Percentiles rank a stretch among this genome's conserved stretches.
phyloP scores from a whole-genome alignment of 2,888 invertebrate species.

The Ernsta delagoae region DNA sequence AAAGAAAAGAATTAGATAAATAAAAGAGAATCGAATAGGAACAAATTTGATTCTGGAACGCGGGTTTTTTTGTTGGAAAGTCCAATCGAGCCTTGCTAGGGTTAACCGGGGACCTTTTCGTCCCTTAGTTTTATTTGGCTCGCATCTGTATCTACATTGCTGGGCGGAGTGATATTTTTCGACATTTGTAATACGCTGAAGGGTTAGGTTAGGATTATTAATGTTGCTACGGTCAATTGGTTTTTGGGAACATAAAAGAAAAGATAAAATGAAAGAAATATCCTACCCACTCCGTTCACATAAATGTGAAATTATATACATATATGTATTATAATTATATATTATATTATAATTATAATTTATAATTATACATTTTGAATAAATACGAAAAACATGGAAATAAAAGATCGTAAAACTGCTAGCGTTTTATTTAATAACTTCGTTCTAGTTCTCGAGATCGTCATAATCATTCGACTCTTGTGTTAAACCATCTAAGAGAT shows the following conservation, averaged over 20 bases:
- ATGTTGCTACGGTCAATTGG: neutral
- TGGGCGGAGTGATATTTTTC: slow-evolving; percentile 5
- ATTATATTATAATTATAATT: too few relatives aligned
- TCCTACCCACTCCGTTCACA: too few relatives aligned
- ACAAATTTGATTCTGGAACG: slow-evolving; percentile 11
- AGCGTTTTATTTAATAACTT: too few relatives aligned
- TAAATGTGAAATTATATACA: too few relatives aligned
- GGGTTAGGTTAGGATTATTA: slow-evolving; percentile 5
- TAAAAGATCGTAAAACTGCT: too few relatives aligned
- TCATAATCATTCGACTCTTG: too few relatives aligned
- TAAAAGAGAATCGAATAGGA: slow-evolving; percentile 16
- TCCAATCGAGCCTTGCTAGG: slow-evolving; percentile 25
- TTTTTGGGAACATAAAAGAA: neutral
- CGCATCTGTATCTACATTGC: slow-evolving; percentile 33
- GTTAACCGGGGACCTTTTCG: slow-evolving; percentile 26
- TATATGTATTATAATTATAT: too few relatives aligned
- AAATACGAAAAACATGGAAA: too few relatives aligned
- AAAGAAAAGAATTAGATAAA: slow-evolving; percentile 10
- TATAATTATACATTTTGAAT: too few relatives aligned
- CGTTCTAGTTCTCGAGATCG: too few relatives aligned
- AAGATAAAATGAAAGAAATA: neutral
- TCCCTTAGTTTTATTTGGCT: slow-evolving; percentile 30
- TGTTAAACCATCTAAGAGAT: too few relatives aligned
- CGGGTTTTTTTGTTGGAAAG: slow-evolving; percentile 27
- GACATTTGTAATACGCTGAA: neutral